These are phyloP conservation scores for Eristalinus aeneus DNA, from an alignment of 2,888 invertebrate genomes.

Conservation along the genomic window DNA sequence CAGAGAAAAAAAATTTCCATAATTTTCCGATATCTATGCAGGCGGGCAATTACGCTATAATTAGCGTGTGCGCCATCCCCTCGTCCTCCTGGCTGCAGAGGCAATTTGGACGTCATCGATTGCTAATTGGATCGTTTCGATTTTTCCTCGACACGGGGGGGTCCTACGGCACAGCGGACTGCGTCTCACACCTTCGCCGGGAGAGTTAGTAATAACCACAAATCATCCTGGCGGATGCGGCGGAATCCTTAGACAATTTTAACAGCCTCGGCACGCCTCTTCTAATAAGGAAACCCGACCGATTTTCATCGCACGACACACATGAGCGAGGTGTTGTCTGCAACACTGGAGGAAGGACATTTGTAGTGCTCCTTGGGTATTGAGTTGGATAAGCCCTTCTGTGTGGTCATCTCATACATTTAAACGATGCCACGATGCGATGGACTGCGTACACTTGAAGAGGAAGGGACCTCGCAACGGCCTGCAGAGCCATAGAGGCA, in stretches of 20 bases:
- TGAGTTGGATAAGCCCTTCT: conserved; percentile 60
- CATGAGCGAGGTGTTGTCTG: conserved; percentile 17
- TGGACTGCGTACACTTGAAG: conserved; percentile 47
- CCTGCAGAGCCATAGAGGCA: conserved; percentile 1
- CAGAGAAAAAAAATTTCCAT: conserved; percentile 78
- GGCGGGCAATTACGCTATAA: conserved; percentile 80
- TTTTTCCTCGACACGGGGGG: neutral
- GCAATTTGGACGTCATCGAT: conserved; percentile 72
- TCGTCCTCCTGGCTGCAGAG: conserved; percentile 45
- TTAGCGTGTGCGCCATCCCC: conserved; percentile 76
- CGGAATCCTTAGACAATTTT: conserved; percentile 57
- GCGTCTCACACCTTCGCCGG: conserved; percentile 57
- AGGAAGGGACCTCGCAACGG: neutral
- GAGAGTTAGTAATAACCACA: conserved; percentile 65
- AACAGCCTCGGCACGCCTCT: conserved; percentile 68
- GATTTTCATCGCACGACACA: conserved; percentile 46
- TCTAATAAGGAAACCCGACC: conserved; percentile 60
- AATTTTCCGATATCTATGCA: conserved; percentile 81
- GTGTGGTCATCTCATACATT: conserved; percentile 71
- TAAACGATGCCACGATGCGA: conserved; percentile 70
- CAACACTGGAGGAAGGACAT: conserved; percentile 44
- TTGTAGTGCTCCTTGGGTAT: conserved; percentile 9
- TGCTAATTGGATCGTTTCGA: conserved; percentile 72
- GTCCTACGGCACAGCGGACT: conserved; percentile 10
- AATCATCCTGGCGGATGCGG: conserved; percentile 58